Percentiles rank a stretch among this genome's conserved stretches.
Conservation (phyloP, 2,888 invertebrate species). For the Rosalia funebris region DNA sequence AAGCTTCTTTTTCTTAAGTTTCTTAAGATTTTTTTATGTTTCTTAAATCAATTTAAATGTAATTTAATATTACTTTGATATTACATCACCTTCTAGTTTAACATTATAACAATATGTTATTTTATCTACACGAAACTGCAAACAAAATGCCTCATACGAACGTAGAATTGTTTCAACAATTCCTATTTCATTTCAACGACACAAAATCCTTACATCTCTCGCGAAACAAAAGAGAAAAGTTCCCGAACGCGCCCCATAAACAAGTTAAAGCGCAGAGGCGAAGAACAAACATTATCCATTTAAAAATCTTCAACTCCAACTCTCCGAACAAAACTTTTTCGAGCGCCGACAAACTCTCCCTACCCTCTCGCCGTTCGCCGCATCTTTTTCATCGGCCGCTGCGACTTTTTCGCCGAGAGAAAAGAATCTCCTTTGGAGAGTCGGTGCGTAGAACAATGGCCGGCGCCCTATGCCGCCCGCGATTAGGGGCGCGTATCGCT, state of each 20-base stretch:
- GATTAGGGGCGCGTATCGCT: conserved; percentile 55
- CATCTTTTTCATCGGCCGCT: conserved; percentile 41
- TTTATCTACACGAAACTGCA: too few species aligned
- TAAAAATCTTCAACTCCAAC: conserved; percentile 36
- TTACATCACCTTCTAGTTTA: too few species aligned
- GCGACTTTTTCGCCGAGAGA: conserved; percentile 42
- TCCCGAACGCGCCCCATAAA: conserved; percentile 25
- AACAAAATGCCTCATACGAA: too few species aligned
- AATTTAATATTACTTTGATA: too few species aligned
- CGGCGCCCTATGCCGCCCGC: conserved; percentile 40
- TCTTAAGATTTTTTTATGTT: too few species aligned
- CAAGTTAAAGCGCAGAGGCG: conserved; percentile 25
- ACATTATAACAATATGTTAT: too few species aligned
- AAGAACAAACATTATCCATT: conserved; percentile 36
- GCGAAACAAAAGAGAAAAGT: neutral
- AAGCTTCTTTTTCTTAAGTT: too few species aligned
- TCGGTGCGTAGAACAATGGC: conserved; percentile 49
- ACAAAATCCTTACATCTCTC: neutral
- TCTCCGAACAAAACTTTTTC: conserved; percentile 31
- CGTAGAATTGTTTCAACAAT: too few species aligned
- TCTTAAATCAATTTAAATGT: too few species aligned
- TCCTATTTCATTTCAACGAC: too few species aligned
- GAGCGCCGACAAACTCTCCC: conserved; percentile 33
- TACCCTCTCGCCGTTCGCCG: conserved; percentile 30
- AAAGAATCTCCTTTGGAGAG: conserved; percentile 45